These are phyloP conservation scores for Myotis davidii DNA, from an alignment of 2,113 vertebrate species.

Conservation along the genomic window DNA sequence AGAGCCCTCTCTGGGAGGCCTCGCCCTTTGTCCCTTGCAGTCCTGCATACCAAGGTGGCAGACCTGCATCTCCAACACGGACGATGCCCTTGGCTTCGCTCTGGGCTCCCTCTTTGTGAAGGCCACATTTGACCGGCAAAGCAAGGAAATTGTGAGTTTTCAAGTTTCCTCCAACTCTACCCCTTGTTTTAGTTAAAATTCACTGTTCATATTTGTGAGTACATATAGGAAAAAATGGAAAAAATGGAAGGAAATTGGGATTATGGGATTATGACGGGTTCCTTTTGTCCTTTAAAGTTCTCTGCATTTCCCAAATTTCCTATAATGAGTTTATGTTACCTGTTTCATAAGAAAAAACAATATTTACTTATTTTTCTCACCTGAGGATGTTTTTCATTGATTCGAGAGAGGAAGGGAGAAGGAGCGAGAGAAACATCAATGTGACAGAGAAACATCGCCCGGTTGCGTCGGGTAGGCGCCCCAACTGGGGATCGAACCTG, in stretches of 20 bases:
- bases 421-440: background rate
- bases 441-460: background rate
- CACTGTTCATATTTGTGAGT: background rate
- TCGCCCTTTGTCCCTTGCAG: constrained; percentile 77
- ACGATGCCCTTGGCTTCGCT: constrained; percentile 96
- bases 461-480: background rate
- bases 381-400: background rate
- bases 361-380: background rate
- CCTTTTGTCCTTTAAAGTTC: background rate
- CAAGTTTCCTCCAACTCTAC: background rate
- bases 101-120: constrained; percentile 97
- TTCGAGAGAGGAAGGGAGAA: background rate
- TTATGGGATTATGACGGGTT: background rate
- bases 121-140: constrained; percentile 95
- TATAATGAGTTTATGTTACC: constrained; percentile 4
- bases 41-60: constrained; percentile 98
- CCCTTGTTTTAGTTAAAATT: constrained; percentile 30
- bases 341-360: background rate
- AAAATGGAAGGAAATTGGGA: background rate
- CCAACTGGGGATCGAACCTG: background rate
- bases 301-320: constrained; percentile 5
- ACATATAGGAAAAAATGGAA: background rate
- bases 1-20: background rate
- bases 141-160: constrained; percentile 94
- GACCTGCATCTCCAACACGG: constrained; percentile 97